Percentiles rank a stretch among this genome's conserved stretches.
phyloP scores from a whole-genome alignment of 2,113 vertebrate genomes.

The Gymnarchus niloticus region DNA sequence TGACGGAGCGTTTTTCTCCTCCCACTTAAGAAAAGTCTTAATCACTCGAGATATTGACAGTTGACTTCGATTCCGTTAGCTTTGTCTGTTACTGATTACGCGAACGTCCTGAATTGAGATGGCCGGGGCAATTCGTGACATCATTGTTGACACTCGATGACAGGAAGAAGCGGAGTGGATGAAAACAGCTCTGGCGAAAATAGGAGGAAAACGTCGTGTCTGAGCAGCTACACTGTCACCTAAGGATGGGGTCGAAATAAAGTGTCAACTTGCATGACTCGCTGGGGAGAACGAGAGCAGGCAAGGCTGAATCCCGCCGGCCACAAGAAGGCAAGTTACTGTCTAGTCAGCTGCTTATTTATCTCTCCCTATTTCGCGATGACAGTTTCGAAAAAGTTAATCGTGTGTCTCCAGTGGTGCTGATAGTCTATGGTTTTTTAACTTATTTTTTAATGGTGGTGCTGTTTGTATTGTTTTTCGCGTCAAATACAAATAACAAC shows the following conservation, averaged over 20 bases:
- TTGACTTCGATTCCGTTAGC: neutral
- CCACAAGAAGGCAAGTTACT: conserved; percentile 2
- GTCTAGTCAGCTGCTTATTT: conserved; percentile 3
- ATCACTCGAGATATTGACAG: neutral
- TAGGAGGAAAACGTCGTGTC: neutral
- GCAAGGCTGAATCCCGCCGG: neutral
- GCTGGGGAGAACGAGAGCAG: neutral
- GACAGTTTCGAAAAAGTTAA: neutral
- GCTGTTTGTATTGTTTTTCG: neutral
- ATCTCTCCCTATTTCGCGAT: neutral
- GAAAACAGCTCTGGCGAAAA: neutral
- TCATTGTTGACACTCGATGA: conserved; percentile 28
- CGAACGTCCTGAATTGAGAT: neutral
- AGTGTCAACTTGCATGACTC: neutral
- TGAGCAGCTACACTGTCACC: neutral
- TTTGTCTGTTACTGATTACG: too few species aligned
- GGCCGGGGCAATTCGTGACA: neutral
- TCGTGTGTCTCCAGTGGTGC: neutral
- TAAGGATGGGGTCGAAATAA: neutral
- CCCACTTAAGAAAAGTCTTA: neutral
- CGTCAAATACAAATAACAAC: neutral
- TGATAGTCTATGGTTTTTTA: neutral
- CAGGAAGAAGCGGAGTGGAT: neutral
- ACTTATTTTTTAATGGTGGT: neutral
- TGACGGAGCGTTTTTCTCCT: neutral